Base-by-base conservation (phyloP, 2,113 vertebrate species). In the Herpailurus yagouaroundi region DNA sequence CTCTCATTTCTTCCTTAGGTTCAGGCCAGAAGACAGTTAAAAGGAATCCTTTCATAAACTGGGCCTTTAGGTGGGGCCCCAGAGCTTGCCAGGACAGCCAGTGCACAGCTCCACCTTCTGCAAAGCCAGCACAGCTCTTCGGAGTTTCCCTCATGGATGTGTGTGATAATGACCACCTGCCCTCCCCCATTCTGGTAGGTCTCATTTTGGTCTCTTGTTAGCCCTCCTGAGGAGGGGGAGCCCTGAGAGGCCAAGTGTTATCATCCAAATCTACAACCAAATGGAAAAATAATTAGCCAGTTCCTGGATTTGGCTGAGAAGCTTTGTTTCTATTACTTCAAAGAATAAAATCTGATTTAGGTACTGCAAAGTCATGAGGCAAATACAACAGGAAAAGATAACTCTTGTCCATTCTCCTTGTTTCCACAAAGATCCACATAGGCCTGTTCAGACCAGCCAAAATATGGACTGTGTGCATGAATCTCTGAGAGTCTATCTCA, bases 181-280 rank as follows among this genome's bases (percentile, higher is more conserved):
- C 99, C 77, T 99, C 99, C 89, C 98, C 99, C 12, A 97, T 99
- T 85, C 98, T 99, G 99, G 99, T 99, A 99, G 99, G 99, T 98
- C 93, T 82, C 94, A 57, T 41, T 38, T 64, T 19, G 66, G 45
- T 33, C 33, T 71, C 99, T 84, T 99, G 99, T 89, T 36, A 16
- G 14, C 33, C 45, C 48, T 50, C 48, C 2, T 18, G 29, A 77
- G 33, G 45, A 76, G 14, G 11, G 27, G 73, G 4, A 66, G 4
- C 14, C 12, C 79, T 6, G 8, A 29, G 36, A 66, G 4, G 4
- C 8, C 64, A 31, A 25, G 27, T 13, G n/a, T 9, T 45, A 69
- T 41, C 21, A 45, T 73, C 19, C 10, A 52, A 31, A n/a, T 33
- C 50, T 55, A 8, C 3, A 3, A 6, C 21, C 7, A 83, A 69